Evolutionary conservation across 1,140 invertebrate species (phyloP), one percentile per base, ranked within the genome.

Genomic region (Ooceraea biroi): DNA sequence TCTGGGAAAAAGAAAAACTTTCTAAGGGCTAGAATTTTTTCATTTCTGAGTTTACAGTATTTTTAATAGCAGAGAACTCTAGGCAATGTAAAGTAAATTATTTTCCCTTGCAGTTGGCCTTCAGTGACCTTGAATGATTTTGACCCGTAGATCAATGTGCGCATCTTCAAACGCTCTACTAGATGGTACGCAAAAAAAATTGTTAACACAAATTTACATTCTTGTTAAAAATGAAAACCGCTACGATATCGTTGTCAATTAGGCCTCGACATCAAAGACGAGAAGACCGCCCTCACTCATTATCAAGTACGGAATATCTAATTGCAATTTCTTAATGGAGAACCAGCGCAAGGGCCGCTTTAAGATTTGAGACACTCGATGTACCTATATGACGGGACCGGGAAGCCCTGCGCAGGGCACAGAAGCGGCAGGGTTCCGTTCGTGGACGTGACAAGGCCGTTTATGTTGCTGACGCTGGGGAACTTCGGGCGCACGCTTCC

Each of bases 401-500:
- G 95, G 88, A 94, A 96, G 71, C 94, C 95, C 91, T 96, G 95
- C 66, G 95, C 95, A 48, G 95, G 95, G 92, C 96, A 96, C 50
- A 95, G 94, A 44, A 98, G 94, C 74, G 96, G 96, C 80, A 96
- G 92, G 92, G 92, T 95, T 90, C 95, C 92, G 91, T 94, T 93
- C 85, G 95, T 93, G 87, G 87, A 91, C 85, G 95, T 94, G 88
- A 95, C 93, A 88, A 96, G 95, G 88, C 96, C 96, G 90, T 96
- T 96, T 92, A 96, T 95, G 83, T 95, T 96, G 93, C 94, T 94
- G 90, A 96, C 93, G 85, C 95, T 96, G 85, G 96, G 95, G 91
- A 96, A 96, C 93, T 96, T 96, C 72, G 96, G 96, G 84, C 95
- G 95, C 80, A 96, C 95, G 90, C 96, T 96, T 89, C 95, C 96